Percentiles rank a stretch among this genome's conserved stretches.
phyloP scores from a whole-genome alignment of 2,797 vertebrate species.

The Muscicapa striata region DNA sequence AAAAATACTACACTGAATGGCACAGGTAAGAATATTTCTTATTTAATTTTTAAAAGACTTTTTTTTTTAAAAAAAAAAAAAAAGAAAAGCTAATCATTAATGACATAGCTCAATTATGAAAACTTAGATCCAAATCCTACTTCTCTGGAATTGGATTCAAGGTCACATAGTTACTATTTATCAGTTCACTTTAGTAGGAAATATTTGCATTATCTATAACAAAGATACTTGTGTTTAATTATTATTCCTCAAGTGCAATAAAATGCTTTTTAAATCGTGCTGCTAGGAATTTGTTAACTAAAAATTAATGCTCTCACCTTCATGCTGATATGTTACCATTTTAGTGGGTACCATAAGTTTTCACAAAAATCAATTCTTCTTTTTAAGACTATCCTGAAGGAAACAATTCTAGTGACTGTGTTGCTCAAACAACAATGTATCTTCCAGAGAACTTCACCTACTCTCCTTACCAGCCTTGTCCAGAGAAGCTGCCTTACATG shows the following conservation, averaged over 20 bases:
- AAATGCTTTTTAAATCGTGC: background rate
- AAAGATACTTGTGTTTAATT: background rate
- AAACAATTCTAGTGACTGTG: conserved; percentile 91
- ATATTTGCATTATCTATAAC: background rate
- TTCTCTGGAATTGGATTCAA: background rate
- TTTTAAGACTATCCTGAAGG: conserved; percentile 93
- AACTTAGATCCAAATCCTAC: background rate
- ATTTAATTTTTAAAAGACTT: background rate
- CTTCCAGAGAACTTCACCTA: conserved; percentile 98
- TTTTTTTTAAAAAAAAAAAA: background rate
- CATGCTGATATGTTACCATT: background rate
- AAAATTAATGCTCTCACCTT: background rate
- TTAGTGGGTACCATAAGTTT: background rate
- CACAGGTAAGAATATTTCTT: conserved; percentile 82
- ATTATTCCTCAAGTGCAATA: background rate
- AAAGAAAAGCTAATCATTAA: background rate
- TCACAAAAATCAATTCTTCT: conserved; percentile 28
- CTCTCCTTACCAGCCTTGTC: conserved; percentile 89
- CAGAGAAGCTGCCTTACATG: conserved; percentile 96
- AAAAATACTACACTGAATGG: conserved; percentile 94
- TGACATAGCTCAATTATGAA: background rate
- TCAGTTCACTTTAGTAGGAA: background rate
- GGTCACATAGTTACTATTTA: background rate
- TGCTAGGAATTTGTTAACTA: background rate
- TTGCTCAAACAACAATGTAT: conserved; percentile 90